These are phyloP conservation scores for Tauraco erythrolophus DNA, from an alignment of 2,113 vertebrate genomes.

Conservation along the genomic window DNA sequence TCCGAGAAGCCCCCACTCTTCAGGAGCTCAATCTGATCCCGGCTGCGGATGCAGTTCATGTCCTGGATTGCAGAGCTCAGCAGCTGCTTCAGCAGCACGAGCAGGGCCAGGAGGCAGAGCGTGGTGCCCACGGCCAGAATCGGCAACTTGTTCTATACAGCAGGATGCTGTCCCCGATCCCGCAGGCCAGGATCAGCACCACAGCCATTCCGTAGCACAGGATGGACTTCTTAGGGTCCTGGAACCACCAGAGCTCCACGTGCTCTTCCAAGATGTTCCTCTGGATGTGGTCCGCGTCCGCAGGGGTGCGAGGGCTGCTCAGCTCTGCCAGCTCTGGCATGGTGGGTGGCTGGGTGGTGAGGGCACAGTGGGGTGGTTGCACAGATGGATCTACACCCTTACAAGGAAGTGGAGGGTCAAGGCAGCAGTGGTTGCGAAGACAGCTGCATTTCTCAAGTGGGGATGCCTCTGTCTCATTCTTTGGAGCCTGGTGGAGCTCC, in stretches of 20 bases:
- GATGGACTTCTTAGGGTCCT: constrained; percentile 89
- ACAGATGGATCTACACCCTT: not conserved
- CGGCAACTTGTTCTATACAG: too few species aligned
- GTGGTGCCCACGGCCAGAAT: constrained; percentile 89
- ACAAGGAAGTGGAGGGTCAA: not conserved
- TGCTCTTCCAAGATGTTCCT: constrained; percentile 92
- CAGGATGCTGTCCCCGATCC: constrained; percentile 89
- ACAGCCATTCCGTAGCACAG: constrained; percentile 90
- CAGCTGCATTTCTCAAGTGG: not conserved
- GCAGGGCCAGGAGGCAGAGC: constrained; percentile 91
- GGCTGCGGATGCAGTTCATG: constrained; percentile 95
- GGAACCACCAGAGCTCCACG: constrained; percentile 98
- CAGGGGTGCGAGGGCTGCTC: constrained; percentile 65
- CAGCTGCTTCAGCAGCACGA: constrained; percentile 94
- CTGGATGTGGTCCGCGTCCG: constrained; percentile 78
- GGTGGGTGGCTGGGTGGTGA: not conserved
- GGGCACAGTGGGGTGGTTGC: not conserved
- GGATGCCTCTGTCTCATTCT: not conserved
- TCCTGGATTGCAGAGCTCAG: constrained; percentile 97
- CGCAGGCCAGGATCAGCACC: constrained; percentile 88
- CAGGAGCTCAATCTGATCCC: constrained; percentile 87
- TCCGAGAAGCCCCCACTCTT: constrained; percentile 93
- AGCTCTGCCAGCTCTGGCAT: constrained; percentile 87
- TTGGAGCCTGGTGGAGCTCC: not conserved
- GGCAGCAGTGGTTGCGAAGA: not conserved